phyloP scores from a whole-genome alignment of 2,888 invertebrate genomes.

The Leptogaster cylindrica region DNA sequence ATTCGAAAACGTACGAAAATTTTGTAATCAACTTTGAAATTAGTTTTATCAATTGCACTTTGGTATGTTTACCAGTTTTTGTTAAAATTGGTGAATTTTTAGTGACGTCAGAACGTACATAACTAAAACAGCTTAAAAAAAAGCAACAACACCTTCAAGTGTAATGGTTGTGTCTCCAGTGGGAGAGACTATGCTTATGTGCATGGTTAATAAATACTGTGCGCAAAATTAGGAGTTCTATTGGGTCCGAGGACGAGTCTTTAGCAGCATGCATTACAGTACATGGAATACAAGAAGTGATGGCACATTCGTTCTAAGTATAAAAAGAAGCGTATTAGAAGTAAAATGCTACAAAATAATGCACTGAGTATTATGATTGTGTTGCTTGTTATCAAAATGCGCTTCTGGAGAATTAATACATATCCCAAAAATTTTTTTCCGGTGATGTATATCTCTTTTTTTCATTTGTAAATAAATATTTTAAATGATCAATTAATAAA shows the following conservation, averaged over 20 bases:
- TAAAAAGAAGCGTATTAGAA: constrained; percentile 28
- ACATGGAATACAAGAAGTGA: constrained; percentile 36
- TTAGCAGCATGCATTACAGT: constrained; percentile 17
- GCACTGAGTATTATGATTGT: constrained; percentile 35
- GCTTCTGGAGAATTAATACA: neutral
- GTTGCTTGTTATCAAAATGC: constrained; percentile 12
- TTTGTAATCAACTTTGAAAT: no score
- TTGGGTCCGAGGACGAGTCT: neutral
- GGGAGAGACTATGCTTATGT: no score
- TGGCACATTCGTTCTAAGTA: constrained; percentile 27
- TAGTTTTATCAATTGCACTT: no score
- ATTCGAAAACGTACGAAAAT: no score
- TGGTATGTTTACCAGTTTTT: no score
- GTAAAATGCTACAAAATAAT: constrained; percentile 30
- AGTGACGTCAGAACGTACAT: no score
- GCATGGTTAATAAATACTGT: no score
- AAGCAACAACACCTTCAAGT: no score
- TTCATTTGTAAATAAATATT: constrained; percentile 1
- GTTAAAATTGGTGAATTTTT: no score
- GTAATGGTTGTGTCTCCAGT: no score
- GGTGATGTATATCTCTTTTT: constrained; percentile 19
- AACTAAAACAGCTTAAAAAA: no score
- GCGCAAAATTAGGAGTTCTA: neutral
- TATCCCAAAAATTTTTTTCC: neutral
- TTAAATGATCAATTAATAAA: constrained; percentile 8